Conservation (phyloP, 2,113 vertebrate genomes). For the Mirza zaza region DNA sequence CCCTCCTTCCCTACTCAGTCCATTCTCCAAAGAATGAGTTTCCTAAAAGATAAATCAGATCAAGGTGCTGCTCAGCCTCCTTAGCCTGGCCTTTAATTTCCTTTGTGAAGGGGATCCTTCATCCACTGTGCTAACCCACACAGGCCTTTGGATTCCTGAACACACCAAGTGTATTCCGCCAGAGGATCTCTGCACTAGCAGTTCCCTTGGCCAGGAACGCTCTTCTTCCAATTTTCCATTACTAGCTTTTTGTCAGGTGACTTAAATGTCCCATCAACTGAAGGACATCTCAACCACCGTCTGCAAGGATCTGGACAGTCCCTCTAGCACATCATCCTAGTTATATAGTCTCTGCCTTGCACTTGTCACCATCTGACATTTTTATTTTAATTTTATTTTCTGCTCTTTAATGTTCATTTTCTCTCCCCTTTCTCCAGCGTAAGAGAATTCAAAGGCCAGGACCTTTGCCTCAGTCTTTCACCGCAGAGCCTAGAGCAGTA, state of each 20-base stretch:
- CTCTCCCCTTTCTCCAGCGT: neutral
- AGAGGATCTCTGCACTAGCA: neutral
- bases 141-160: neutral
- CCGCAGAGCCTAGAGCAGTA: neutral
- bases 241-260: neutral
- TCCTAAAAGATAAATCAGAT: neutral
- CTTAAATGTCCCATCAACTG: neutral
- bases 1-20: rapidly evolving
- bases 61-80: neutral
- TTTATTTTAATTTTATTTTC: neutral
- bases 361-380: too few species aligned
- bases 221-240: neutral
- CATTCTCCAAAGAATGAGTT: neutral
- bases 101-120: neutral
- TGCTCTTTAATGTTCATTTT: neutral
- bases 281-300: neutral
- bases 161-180: neutral
- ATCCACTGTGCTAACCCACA: too few species aligned
- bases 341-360: neutral
- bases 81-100: neutral
- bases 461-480: neutral
- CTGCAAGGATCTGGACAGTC: neutral
- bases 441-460: neutral
- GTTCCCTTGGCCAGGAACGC: neutral
- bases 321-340: neutral